Evolutionary conservation across 2,797 vertebrate species (phyloP), one percentile per base, ranked within the genome.

Genomic region (Sarcoramphus papa): DNA sequence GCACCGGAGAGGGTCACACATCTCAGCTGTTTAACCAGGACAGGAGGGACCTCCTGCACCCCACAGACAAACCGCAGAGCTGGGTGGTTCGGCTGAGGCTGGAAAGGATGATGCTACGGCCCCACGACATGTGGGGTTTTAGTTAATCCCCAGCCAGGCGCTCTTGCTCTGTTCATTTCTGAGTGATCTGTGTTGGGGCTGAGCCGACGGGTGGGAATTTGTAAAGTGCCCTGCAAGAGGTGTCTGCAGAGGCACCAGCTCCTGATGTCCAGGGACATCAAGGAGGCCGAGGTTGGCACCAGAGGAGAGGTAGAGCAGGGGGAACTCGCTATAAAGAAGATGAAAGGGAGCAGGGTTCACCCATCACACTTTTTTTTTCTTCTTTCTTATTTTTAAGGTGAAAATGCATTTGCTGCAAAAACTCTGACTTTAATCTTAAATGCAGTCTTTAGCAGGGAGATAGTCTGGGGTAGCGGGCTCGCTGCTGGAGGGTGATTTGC

Each of bases 61-160:
- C 81, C 54, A 6, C 4, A 2, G 74, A 31, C 59, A 35, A 30
- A 40, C 33, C 3, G 8, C 47, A 23, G 81, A 28, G 47, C 47
- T 27, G 53, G 18, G 60, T 22, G 47, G 25, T 35, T 50, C 2
- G 2, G 56, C 56, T 41, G 53, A 35, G n/a, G 53, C 60, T 67
- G 60, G 67, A n/a, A 20, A 64, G 33, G 40, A 40, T 0, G 9
- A 62, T 54, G 35, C 48, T 14, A 5, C 0, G 2, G 76, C 68
- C 54, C 41, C 25, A 6, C 2, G 3, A 8, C 23, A 16, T 0
- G 0, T 3, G 33, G 33, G 47, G 24, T 2, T 54, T 50, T 37
- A 10, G 18, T 85, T 48, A 19, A 79, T 14, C 33, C 19, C 43
- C 28, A 18, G 65, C 33, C 57, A 43, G 16, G 8, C 0, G 2